Evolutionary conservation across 1,140 invertebrate species (phyloP), one percentile per base, ranked within the genome.

Genomic region (Trichonephila clavata): DNA sequence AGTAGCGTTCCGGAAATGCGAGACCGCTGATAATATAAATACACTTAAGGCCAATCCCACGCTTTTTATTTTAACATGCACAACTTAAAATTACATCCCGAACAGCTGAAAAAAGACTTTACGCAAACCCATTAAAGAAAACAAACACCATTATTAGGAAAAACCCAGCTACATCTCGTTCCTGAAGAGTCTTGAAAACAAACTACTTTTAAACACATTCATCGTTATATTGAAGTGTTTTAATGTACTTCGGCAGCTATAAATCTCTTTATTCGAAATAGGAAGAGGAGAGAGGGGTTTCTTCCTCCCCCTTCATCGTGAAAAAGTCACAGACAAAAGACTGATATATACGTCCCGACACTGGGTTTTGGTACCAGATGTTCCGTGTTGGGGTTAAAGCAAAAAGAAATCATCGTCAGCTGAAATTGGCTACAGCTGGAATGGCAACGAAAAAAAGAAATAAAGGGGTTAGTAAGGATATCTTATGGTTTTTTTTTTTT

Each of bases 321-420:
- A 77, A 27, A n/a, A 77, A 77, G 24, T 77, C 68, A 32, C 27
- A 77, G 68, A 77, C 68, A 77, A 77, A 77, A 77, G 68, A 77
- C 27, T 77, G 27, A 32, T 77, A 32, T n/a, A 27, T 32, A 77
- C 18, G 68, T 27, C 27, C 24, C 32, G 68, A 77, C 68, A 24
- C 65, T 14, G n/a, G n/a, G n/a, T 77, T 32, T 27, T 27, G 68
- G 27, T 14, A 39, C 68, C 68, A 77, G 68, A 77, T 77, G 68
- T 77, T 77, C 68, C 18, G 21, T 39, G 27, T 24, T n/a, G 5
- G 68, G 27, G 68, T 16, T 27, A 3, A 18, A 16, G 68, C 20
- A 16, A 24, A 16, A 68, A 68, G 27, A 77, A 27, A 71, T 71
- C 68, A 77, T 77, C 32, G 27, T 32, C n/a, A 68, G 65, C 24